Conservation (phyloP, 2,113 vertebrate genomes). For the Etheostoma cragini region DNA sequence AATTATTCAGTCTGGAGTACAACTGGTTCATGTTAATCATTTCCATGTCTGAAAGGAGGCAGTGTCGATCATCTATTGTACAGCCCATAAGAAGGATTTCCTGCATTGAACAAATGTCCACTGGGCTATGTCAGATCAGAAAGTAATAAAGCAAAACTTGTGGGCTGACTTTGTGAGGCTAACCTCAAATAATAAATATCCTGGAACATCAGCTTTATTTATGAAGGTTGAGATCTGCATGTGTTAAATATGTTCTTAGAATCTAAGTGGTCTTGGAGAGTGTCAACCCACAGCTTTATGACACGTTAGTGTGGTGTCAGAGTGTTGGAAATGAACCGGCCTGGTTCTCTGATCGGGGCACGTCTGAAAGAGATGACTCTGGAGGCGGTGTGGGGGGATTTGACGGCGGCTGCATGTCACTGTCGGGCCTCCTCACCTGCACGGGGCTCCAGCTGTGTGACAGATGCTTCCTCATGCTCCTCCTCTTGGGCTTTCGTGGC, state of each 20-base stretch:
- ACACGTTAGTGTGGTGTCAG: conserved; percentile 27
- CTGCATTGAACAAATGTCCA: background rate
- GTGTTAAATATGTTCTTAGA: background rate
- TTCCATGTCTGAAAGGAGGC: background rate
- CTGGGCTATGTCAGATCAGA: background rate
- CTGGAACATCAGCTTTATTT: background rate
- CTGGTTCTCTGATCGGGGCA: conserved; percentile 11
- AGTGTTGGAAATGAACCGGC: conserved; percentile 39
- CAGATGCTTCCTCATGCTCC: conserved; percentile 74
- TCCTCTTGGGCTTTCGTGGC: conserved; percentile 76
- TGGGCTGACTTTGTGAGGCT: conserved; percentile 27
- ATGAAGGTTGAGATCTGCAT: conserved; percentile 13
- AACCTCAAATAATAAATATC: conserved; percentile 11
- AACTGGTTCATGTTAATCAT: background rate
- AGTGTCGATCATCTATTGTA: background rate
- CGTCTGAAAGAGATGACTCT: conserved; percentile 52
- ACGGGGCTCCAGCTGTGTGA: conserved; percentile 49
- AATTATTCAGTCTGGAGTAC: background rate
- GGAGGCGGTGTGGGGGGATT: conserved; percentile 83
- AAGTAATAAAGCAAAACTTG: conserved; percentile 1
- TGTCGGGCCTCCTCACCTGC: conserved; percentile 53
- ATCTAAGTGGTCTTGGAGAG: background rate
- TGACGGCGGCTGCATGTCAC: conserved; percentile 79
- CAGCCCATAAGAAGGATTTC: background rate
- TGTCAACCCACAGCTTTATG: conserved; percentile 1